Conservation (phyloP, 2,113 vertebrate species). For the Neogobius melanostomus region DNA sequence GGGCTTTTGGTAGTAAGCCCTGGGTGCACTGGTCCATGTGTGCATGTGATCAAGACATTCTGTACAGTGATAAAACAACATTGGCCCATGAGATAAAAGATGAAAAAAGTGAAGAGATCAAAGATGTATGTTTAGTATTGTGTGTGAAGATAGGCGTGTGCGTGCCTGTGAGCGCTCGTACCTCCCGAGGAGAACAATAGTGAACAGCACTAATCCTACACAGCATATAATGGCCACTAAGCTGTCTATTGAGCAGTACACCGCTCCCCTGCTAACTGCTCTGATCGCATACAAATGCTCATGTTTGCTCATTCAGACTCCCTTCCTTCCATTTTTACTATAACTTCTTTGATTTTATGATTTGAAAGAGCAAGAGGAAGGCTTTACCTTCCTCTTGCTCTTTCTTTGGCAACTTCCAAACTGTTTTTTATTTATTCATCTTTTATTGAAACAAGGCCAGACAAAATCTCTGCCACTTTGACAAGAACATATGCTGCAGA, state of each 20-base stretch:
- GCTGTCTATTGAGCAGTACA: slow-evolving; percentile 85
- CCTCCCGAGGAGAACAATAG: slow-evolving; percentile 77
- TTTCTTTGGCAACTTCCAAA: background rate
- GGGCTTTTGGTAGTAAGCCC: slow-evolving; percentile 3
- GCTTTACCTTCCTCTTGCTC: background rate
- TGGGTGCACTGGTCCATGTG: background rate
- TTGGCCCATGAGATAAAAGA: slow-evolving; percentile 11
- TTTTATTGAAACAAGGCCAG: background rate
- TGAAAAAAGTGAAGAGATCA: background rate
- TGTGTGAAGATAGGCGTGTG: slow-evolving; percentile 6
- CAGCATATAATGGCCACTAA: slow-evolving; percentile 86
- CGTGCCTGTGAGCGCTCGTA: slow-evolving; percentile 38
- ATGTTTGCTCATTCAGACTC: slow-evolving; percentile 4
- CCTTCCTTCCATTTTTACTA: background rate
- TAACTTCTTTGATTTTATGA: background rate
- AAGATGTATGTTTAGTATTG: slow-evolving; percentile 40
- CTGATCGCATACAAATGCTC: slow-evolving; percentile 72
- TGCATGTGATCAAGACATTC: slow-evolving; percentile 9
- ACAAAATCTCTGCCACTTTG: too few species aligned
- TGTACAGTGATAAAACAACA: slow-evolving; percentile 35
- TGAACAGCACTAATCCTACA: slow-evolving; percentile 82
- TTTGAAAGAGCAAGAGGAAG: background rate
- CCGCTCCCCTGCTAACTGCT: slow-evolving; percentile 74
- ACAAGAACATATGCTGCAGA: too few species aligned
- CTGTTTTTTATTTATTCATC: background rate